These are phyloP conservation scores for Diabrotica undecimpunctata DNA, from an alignment of 1,140 invertebrate genomes.

Conservation along the genomic window DNA sequence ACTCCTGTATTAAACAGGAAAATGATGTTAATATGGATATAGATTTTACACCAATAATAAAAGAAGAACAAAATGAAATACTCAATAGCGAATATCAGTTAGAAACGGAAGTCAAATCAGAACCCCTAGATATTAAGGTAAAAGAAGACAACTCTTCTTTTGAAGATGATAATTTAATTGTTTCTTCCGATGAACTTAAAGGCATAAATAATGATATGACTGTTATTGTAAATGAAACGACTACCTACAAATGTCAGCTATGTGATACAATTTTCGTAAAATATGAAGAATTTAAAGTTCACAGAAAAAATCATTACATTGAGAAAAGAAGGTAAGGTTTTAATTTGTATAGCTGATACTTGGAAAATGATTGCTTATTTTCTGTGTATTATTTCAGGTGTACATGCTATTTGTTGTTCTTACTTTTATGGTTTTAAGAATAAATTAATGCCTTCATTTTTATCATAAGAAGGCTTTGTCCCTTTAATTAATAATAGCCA, in stretches of 20 bases:
- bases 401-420: not conserved
- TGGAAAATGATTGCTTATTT: not conserved
- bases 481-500: no score
- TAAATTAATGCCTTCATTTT: no score
- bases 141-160: not conserved
- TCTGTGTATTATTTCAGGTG: not conserved
- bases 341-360: not conserved
- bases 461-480: no score
- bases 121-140: not conserved
- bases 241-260: slow-evolving; percentile 32
- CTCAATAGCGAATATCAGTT: not conserved
- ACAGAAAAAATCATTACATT: slow-evolving; percentile 39
- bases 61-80: no score
- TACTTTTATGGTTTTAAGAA: not conserved
- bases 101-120: not conserved
- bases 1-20: no score
- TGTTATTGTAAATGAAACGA: slow-evolving; percentile 28
- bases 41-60: no score
- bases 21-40: no score
- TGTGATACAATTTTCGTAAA: slow-evolving; percentile 30
- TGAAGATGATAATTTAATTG: not conserved
- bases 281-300: slow-evolving; percentile 30
- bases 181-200: not conserved
- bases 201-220: not conserved
- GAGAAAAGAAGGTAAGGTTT: slow-evolving; percentile 42